Evolutionary conservation across 2,888 invertebrate genomes (phyloP), one percentile per base, ranked within the genome.

Genomic region (Sarcophaga rosellei): DNA sequence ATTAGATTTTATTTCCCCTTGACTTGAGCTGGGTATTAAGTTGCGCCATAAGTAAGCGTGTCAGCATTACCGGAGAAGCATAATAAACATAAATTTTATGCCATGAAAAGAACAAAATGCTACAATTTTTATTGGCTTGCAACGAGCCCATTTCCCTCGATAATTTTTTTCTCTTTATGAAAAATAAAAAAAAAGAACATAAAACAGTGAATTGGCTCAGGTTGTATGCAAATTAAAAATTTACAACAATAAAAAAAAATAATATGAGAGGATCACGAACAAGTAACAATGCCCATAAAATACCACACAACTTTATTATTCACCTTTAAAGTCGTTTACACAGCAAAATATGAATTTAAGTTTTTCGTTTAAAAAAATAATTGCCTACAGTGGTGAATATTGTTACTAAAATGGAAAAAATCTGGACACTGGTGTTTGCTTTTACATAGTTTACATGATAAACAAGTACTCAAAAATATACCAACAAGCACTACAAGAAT

Each of bases 171-270:
- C 15, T 53, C 21, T 78, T 53, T 0, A 20, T 8, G 12, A 53
- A 62, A 44, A 4, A 15, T 45, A 17, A 53, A 68, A 44, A 10
- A 15, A 61, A 8, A 23, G 0, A n/a, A 20, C 1, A 61, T 4
- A 59, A 61, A 21, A 44, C 11, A 12, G 35, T 45, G 15, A 53
- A 21, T 20, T 12, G 77, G 12, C 57, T 68, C 59, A 65, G 70
- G 65, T 78, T 83, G 23, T 74, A 83, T 74, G 78, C 62, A 83
- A 78, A 83, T 78, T 74, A 74, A 74, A 53, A 83, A 57, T 78
- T 44, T 57, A 45, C 63, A 74, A 69, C 63, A 84, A 79, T 69
- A 62, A 84, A 69, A 35, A 79, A 74, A 78, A n/a, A n/a, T n/a
- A n/a, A 45, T 69, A 68, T 65, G 47, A 73, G 20, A 59, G 68